Base-by-base conservation (phyloP, 2,113 vertebrate species). In the Willisornis vidua region DNA sequence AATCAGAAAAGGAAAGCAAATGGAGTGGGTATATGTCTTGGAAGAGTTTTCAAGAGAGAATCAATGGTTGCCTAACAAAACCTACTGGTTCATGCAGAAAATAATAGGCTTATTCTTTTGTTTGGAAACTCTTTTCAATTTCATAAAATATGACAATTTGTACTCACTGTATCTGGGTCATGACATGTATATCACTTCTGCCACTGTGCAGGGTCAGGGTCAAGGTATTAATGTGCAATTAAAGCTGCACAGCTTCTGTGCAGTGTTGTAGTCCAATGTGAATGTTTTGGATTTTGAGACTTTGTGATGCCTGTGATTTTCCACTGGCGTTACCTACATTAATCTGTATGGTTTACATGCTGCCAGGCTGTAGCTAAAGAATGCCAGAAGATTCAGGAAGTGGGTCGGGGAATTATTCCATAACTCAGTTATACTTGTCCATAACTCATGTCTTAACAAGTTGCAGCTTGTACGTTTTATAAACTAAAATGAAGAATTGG, bases 401-500 rank as follows among this genome's bases (percentile, higher is more conserved):
- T 94, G 83, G 94, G 93, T 80, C 92, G 94, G 95, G 93, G 96
- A 96, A 85, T 97, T 91, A 91, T 97, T 97, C 95, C 97, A 90
- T 93, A 97, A 87, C 92, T 96, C 85, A 92, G 91, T 96, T 95
- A 87, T 77, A 90, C 85, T 96, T 77, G 87, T 96, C 89, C 83
- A 92, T 96, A 97, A 97, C 78, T 97, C 91, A 94, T 93, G 89
- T 94, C 94, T 91, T 97, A 97, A 97, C 94, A 97, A 96, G 94
- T 93, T 96, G 85, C 96, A 96, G 96, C 93, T 96, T 97, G 91
- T 94, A 92, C 94, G 77, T 97, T 97, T 94, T 96, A 94, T 94
- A 94, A 97, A 95, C 92, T 79, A 76, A 94, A 94, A 94, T 88
- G 91, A 96, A 97, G 95, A 94, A 92, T 93, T 96, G n/a, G 84